Base-by-base conservation (phyloP, 2,888 invertebrate genomes). In the Drosophila leonis region DNA sequence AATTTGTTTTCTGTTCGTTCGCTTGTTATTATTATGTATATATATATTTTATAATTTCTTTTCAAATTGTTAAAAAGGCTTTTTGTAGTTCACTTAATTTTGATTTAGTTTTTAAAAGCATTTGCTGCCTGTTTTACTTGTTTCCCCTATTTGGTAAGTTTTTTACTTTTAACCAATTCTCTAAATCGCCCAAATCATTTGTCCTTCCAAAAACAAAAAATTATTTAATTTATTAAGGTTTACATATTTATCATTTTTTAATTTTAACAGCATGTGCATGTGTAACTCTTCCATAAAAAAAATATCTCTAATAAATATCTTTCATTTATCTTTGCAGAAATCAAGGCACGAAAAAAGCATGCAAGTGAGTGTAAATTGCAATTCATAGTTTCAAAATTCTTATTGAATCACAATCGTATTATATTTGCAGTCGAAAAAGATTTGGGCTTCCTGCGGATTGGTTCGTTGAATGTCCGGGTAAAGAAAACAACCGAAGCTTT, bases 401-500 rank as follows among this genome's bases (percentile, higher is more conserved):
- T 29, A 27, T 54, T 18, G 15, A 13, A 29, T n/a, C n/a, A n/a
- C n/a, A n/a, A n/a, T 37, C 4, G 9, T n/a, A 42, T 35, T 27
- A 15, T 48, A 10, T 60, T 94, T 94, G 56, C 27, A 91, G 91
- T 94, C 96, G 97, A 97, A 94, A 97, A 97, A 94, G 98, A 98
- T 94, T 95, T 95, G 93, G 96, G 97, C 84, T 98, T 98, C 93
- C 95, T 98, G 80, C 95, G 98, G 91, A 98, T 98, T 94, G 98
- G 98, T 88, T 98, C 98, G 24, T 94, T 98, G 92, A 98, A 98
- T 94, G 97, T 98, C 54, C 95, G 97, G 91, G 97, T 98, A 88
- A 98, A 98, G 94, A 97, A 97, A 93, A 98, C 98, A 54, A 97
- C 98, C 66, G 98, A 98, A 92, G 97, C 97, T 24, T 97, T 98